Evolutionary conservation across 2,888 invertebrate genomes (phyloP).

Genomic region (Chloroclysta siterata): DNA sequence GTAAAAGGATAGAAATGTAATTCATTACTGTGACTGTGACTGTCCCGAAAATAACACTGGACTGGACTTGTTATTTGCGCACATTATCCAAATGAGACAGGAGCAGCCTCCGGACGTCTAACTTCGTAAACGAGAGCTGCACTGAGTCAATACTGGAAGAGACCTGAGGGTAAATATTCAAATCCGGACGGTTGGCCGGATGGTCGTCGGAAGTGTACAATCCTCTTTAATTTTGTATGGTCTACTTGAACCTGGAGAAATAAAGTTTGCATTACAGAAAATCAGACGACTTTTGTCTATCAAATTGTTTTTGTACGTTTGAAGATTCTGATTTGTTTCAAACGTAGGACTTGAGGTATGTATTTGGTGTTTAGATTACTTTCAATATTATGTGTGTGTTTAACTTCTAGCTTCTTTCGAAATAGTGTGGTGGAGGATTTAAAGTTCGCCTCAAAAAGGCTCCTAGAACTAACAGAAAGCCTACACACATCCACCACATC

Average conservation of each 20-base stretch:
- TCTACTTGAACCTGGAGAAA: background rate
- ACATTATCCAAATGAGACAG: conserved; percentile 77
- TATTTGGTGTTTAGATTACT: no score
- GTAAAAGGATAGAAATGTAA: no score
- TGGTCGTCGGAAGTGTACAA: conserved; percentile 19
- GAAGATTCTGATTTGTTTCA: no score
- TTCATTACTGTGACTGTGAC: no score
- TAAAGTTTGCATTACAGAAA: background rate
- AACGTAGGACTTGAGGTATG: no score
- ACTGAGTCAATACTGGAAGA: conserved; percentile 64
- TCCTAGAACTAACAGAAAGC: no score
- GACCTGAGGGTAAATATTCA: conserved; percentile 57
- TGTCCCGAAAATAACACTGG: conserved; percentile 1
- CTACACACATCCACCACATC: no score
- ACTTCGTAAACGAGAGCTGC: conserved; percentile 77
- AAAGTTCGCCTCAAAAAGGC: no score
- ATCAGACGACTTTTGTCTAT: background rate
- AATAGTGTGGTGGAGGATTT: no score
- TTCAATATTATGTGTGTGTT: no score
- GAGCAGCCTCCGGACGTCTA: conserved; percentile 65
- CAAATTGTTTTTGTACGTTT: no score
- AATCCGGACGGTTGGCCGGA: conserved; percentile 40
- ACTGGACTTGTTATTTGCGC: conserved; percentile 58
- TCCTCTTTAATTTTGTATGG: conserved; percentile 14
- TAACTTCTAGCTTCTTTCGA: no score